Evolutionary conservation across 2,797 vertebrate genomes (phyloP), one percentile per base, ranked within the genome.

Genomic region (Acanthopagrus latus): DNA sequence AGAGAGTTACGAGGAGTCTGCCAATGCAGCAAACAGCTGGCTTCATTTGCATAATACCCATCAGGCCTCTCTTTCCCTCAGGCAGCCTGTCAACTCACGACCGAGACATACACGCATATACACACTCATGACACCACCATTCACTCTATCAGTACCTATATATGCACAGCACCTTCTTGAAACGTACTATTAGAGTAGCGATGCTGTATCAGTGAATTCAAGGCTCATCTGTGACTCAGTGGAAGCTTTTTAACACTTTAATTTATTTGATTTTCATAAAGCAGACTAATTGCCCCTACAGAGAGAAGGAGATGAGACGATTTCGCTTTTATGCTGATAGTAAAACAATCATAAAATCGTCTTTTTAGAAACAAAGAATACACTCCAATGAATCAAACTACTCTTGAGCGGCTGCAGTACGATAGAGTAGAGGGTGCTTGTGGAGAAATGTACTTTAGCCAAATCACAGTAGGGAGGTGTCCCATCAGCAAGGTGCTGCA

Each of bases 11-110:
- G 84, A 85, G 90, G 90, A 92, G 81, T 89, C 91, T 91, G 91
- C 90, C 88, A 91, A 91, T 92, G 91, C 88, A 93, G 91, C 90
- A 93, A 96, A 95, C 95, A 95, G 94, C 94, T 96, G 94, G 94
- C 89, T 29, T 92, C 86, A 95, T 96, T 95, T 95, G 92, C 95
- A 96, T 95, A 95, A 94, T 93, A 94, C 90, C 93, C 94, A 94
- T 94, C 92, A 95, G 90, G 87, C 91, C 87, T 83, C 64, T 91
- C 88, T 92, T 89, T 92, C 91, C 92, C 90, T 81, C 67, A 77
- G 91, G 93, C 94, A 92, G 86, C 91, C 88, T 94, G 94, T 95
- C 94, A 93, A 90, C 83, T 89, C 83, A 77, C 68, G 79, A 91
- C 91, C 80, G 50, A 90, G 86, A 88, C 86, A 51, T 52, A 80